These are phyloP conservation scores for Lordiphosa clarofinis DNA, from an alignment of 1,140 invertebrate genomes.

Conservation along the genomic window DNA sequence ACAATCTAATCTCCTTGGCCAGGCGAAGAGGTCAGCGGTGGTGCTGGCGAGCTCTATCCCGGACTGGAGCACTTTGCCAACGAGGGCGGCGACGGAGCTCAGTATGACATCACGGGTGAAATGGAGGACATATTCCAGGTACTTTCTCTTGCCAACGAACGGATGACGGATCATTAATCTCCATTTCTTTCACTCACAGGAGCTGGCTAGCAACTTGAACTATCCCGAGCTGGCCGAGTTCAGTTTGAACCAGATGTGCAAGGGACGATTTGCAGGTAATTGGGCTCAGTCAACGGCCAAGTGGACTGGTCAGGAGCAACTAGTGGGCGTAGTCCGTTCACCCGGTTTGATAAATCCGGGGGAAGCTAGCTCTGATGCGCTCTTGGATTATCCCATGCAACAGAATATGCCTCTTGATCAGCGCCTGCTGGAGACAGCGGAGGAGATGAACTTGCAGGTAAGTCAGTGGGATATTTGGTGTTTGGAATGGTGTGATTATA, in stretches of 20 bases:
- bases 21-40: constrained; percentile 40
- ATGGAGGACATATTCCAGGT: constrained; percentile 79
- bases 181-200: constrained; percentile 20
- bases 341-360: constrained; percentile 44
- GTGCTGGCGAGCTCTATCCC: constrained; percentile 47
- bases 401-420: constrained; percentile 54
- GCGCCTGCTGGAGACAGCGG: constrained; percentile 61
- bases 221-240: constrained; percentile 73
- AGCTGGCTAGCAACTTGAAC: constrained; percentile 69
- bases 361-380: constrained; percentile 54
- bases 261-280: constrained; percentile 66
- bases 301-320: constrained; percentile 67
- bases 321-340: constrained; percentile 55
- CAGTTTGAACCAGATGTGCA: constrained; percentile 76
- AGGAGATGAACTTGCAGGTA: constrained; percentile 64
- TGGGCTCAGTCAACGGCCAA: constrained; percentile 64
- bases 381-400: constrained; percentile 73
- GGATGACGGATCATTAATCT: too few relatives aligned
- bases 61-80: constrained; percentile 53
- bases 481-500: neutral
- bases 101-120: constrained; percentile 61
- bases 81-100: constrained; percentile 44
- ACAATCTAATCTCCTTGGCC: too few relatives aligned
- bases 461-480: neutral
- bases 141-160: constrained; percentile 39